phyloP scores from a whole-genome alignment of 2,888 invertebrate species.

The Megaustenia siamemsis region DNA sequence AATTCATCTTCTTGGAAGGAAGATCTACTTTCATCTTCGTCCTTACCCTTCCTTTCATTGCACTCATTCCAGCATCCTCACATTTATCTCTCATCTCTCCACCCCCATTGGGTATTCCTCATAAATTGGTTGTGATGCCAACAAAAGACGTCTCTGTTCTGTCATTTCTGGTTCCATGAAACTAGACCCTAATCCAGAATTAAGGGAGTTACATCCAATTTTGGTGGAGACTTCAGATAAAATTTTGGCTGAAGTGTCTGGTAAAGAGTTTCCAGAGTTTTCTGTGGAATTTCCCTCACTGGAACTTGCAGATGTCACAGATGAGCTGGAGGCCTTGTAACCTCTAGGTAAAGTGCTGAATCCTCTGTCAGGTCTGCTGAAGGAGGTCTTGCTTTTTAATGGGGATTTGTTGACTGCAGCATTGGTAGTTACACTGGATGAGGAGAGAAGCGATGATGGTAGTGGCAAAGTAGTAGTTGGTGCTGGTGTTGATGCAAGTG shows the following conservation, averaged over 20 bases:
- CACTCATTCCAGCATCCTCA: not conserved
- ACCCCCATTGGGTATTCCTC: constrained; percentile 70
- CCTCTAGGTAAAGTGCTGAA: not conserved
- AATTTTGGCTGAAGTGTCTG: constrained; percentile 21
- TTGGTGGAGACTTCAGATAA: not conserved
- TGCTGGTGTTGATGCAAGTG: not conserved
- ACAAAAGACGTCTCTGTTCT: constrained; percentile 64
- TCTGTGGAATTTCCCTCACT: constrained; percentile 39
- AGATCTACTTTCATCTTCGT: not conserved
- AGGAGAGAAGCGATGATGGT: not conserved
- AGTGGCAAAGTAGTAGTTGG: not conserved
- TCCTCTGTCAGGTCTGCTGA: not conserved
- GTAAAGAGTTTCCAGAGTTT: constrained; percentile 47
- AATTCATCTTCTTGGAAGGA: not conserved
- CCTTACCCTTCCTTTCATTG: not conserved
- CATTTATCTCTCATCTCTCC: constrained; percentile 22
- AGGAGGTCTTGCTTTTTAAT: constrained; percentile 2
- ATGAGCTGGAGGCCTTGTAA: constrained; percentile 16
- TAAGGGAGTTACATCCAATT: not conserved
- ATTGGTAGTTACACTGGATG: constrained; percentile 7
- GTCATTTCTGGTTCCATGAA: constrained; percentile 61
- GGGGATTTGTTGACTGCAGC: constrained; percentile 24
- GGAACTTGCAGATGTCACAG: constrained; percentile 25
- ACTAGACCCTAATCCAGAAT: constrained; percentile 33
- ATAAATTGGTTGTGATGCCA: constrained; percentile 75